These are phyloP conservation scores for Hystrix brachyura DNA, from an alignment of 2,113 vertebrate species.

Conservation along the genomic window DNA sequence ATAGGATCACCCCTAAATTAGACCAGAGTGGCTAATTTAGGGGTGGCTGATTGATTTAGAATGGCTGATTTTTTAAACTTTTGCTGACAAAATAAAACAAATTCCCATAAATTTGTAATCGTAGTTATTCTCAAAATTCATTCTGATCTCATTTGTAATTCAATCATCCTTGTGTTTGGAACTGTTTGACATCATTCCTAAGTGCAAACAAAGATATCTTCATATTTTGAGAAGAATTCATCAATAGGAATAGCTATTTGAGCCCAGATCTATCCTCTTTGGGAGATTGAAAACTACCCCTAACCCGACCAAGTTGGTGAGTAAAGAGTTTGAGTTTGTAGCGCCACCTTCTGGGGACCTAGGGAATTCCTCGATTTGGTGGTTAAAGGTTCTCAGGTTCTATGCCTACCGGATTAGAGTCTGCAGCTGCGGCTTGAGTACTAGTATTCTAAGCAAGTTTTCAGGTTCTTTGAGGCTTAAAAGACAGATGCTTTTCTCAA, in stretches of 20 bases:
- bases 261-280: neutral
- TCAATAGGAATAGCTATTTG: neutral
- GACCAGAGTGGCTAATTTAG: too few relatives aligned
- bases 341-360: slow-evolving; percentile 45
- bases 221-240: neutral
- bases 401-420: neutral
- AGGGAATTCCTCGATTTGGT: neutral
- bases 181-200: neutral
- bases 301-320: neutral
- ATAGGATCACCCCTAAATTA: neutral
- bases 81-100: neutral
- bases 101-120: neutral
- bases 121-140: neutral
- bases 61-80: neutral
- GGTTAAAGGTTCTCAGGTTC: neutral
- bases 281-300: neutral
- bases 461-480: neutral
- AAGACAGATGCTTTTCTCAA: neutral
- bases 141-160: neutral
- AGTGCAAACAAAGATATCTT: neutral
- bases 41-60: neutral
- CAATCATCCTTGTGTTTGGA: neutral
- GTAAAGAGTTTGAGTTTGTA: neutral
- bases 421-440: neutral
- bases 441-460: neutral